phyloP scores from a whole-genome alignment of 2,888 invertebrate species.

The Odontothrips loti region DNA sequence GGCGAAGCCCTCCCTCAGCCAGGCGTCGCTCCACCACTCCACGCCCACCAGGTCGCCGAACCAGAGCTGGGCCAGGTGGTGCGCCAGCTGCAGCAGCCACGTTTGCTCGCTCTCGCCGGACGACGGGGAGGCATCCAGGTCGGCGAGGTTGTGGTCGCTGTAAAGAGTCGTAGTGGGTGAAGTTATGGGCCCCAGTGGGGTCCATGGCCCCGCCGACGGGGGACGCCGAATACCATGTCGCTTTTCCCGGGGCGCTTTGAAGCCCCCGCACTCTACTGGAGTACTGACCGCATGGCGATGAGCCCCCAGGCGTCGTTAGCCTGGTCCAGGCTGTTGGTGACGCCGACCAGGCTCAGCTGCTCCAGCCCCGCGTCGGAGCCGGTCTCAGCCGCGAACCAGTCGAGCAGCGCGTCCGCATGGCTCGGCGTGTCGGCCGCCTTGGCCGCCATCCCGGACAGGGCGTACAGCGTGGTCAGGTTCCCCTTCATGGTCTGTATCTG shows the following conservation, averaged over 20 bases:
- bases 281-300: background rate
- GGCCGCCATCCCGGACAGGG: background rate
- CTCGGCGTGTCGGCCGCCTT: background rate
- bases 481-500: background rate
- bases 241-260: no score
- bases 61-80: background rate
- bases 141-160: background rate
- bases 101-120: background rate
- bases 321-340: background rate
- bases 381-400: background rate
- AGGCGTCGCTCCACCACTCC: background rate
- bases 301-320: background rate
- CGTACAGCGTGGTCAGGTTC: background rate
- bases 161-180: background rate
- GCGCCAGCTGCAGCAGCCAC: background rate
- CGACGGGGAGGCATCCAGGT: background rate
- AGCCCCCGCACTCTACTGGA: no score
- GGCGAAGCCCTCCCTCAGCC: background rate
- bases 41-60: background rate
- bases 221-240: no score
- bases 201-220: no score
- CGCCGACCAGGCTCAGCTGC: background rate
- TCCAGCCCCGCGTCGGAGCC: background rate
- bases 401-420: background rate
- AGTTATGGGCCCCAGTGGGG: no score